Percentiles rank a stretch among this genome's conserved stretches.
Conservation (phyloP, 2,113 vertebrate genomes). For the Anthoscopus minutus region DNA sequence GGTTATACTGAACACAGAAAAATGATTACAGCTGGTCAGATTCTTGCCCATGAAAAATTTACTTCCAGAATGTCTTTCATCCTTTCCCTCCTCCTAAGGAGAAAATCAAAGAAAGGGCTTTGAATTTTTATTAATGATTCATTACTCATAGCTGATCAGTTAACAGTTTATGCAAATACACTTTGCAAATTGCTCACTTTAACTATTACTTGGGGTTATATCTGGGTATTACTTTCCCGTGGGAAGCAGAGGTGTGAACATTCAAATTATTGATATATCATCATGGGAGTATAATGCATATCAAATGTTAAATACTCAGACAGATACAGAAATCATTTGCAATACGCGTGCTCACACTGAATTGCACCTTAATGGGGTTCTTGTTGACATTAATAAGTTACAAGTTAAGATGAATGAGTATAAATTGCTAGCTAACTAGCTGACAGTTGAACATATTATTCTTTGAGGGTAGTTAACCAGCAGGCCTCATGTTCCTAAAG, state of each 20-base stretch:
- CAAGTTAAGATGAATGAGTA: constrained; percentile 5
- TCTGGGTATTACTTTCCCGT: background rate
- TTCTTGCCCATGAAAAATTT: background rate
- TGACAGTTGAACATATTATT: background rate
- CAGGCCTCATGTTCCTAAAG: background rate
- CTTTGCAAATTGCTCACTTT: constrained; percentile 20
- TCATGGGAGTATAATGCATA: background rate
- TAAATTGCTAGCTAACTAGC: background rate
- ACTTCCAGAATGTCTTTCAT: background rate
- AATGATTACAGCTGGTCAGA: background rate
- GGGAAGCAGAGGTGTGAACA: constrained; percentile 5
- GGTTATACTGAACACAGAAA: background rate
- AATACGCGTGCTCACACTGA: background rate
- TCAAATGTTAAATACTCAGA: background rate
- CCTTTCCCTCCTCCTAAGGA: background rate
- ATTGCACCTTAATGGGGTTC: background rate
- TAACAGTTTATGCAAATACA: constrained; percentile 40
- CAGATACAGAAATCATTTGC: constrained; percentile 12
- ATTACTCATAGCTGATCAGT: constrained; percentile 17
- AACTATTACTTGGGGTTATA: background rate
- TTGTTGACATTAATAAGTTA: constrained; percentile 34
- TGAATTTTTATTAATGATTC: constrained; percentile 43
- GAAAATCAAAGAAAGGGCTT: constrained; percentile 18
- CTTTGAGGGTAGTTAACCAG: background rate
- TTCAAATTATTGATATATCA: constrained; percentile 22